Conservation (phyloP, 2,797 vertebrate genomes). For the Capromys pilorides region DNA sequence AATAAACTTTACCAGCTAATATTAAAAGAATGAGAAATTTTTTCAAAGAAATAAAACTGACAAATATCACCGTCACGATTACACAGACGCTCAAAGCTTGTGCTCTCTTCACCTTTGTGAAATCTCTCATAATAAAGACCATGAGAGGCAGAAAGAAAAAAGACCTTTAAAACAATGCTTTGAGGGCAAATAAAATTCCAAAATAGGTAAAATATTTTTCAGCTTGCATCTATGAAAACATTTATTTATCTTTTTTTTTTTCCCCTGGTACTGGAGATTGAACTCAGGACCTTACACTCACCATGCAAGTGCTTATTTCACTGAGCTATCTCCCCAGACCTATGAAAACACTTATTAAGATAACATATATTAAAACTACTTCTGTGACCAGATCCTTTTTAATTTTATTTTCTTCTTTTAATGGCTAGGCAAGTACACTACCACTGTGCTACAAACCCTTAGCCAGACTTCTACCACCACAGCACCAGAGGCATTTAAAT, state of each 20-base stretch:
- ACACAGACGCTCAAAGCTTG: neutral
- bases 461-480: neutral
- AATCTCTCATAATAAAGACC: neutral
- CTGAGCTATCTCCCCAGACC: too few relatives aligned
- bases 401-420: neutral
- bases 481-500: neutral
- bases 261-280: too few relatives aligned
- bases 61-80: neutral
- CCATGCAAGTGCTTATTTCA: too few relatives aligned
- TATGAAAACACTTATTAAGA: neutral
- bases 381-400: neutral
- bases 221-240: too few relatives aligned
- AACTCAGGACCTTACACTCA: too few relatives aligned
- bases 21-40: constrained; percentile 43
- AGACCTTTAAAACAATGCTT: constrained; percentile 3
- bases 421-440: neutral
- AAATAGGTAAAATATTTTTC: constrained; percentile 55
- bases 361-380: neutral
- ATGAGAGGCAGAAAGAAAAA: neutral
- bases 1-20: neutral
- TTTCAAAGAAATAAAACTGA: constrained; percentile 41
- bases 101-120: neutral
- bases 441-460: neutral
- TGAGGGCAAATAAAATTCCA: constrained; percentile 47
- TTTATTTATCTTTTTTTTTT: too few relatives aligned